phyloP scores from a whole-genome alignment of 2,888 invertebrate genomes.

The Drosophila percnosoma region DNA sequence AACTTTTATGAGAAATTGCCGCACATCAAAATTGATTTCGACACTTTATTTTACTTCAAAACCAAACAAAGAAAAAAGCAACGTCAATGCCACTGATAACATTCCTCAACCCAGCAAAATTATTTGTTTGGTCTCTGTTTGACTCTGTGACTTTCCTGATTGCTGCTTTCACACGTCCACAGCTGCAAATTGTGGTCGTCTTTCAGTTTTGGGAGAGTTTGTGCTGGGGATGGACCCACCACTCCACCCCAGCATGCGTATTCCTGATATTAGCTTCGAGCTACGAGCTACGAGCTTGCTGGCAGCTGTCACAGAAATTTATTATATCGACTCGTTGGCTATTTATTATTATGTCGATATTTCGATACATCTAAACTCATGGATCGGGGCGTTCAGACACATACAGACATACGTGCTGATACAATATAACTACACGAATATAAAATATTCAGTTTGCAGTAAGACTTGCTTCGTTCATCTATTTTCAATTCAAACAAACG shows the following conservation, averaged over 20 bases:
- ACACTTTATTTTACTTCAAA: constrained; percentile 5
- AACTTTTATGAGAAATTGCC: constrained; percentile 66
- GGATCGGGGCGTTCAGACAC: neutral
- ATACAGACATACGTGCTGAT: neutral
- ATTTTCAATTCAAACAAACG: too few relatives aligned
- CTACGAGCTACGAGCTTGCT: constrained; percentile 39
- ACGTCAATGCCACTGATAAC: constrained; percentile 44
- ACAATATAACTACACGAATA: neutral
- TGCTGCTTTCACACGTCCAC: constrained; percentile 53
- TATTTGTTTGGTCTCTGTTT: constrained; percentile 56
- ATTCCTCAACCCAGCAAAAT: constrained; percentile 12
- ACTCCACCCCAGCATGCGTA: constrained; percentile 9
- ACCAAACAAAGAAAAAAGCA: constrained; percentile 3
- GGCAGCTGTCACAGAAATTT: constrained; percentile 62
- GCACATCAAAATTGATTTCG: constrained; percentile 59
- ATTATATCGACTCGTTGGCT: constrained; percentile 58
- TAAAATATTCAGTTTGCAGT: neutral
- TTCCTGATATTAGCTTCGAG: constrained; percentile 39
- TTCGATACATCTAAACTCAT: neutral
- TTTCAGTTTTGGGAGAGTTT: constrained; percentile 7
- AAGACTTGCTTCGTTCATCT: neutral
- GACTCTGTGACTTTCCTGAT: constrained; percentile 40
- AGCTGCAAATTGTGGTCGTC: constrained; percentile 6
- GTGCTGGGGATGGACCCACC: neutral
- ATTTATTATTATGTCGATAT: neutral